A percentile compares a stretch with the other conserved stretches of the same genome.
Evolutionary conservation across 2,113 vertebrate species (phyloP).

Genomic region (Leptodactylus fuscus): DNA sequence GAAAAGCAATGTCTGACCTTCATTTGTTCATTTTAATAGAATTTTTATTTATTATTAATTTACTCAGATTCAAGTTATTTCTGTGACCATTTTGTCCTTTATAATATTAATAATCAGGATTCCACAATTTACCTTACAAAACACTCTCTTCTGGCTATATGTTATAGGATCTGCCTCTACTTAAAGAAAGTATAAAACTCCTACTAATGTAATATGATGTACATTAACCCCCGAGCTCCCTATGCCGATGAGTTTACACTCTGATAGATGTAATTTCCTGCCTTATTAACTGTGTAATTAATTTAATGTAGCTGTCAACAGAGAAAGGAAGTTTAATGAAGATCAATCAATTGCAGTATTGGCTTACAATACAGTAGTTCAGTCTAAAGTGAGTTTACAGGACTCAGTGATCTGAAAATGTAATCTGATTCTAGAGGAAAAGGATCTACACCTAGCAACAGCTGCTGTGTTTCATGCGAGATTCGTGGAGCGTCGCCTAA

Average conservation of each 20-base stretch:
- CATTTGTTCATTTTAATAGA: no score
- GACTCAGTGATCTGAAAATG: constrained; percentile 52
- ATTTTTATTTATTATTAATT: no score
- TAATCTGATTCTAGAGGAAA: constrained; percentile 45
- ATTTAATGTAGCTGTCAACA: constrained; percentile 48
- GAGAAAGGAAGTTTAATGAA: constrained; percentile 50
- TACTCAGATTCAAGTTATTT: no score
- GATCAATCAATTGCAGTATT: constrained; percentile 43
- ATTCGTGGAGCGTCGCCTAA: constrained; percentile 1
- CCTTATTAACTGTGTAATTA: constrained; percentile 43
- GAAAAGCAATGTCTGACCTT: no score
- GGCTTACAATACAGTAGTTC: constrained; percentile 49
- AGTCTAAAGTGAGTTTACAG: constrained; percentile 33
- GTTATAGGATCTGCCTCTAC: no score
- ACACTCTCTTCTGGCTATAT: no score
- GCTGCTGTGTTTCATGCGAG: constrained; percentile 31
- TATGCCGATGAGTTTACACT: constrained; percentile 27
- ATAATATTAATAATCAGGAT: no score
- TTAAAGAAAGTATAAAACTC: no score
- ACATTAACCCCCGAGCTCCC: no score
- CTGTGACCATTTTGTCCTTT: no score
- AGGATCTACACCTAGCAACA: constrained; percentile 52
- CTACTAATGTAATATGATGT: no score
- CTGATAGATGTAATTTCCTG: constrained; percentile 34
- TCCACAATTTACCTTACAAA: no score